A percentile compares a stretch with the other conserved stretches of the same genome.
These are phyloP conservation scores for Platyscapa corneri DNA, from an alignment of 1,140 invertebrate genomes.

Conservation along the genomic window DNA sequence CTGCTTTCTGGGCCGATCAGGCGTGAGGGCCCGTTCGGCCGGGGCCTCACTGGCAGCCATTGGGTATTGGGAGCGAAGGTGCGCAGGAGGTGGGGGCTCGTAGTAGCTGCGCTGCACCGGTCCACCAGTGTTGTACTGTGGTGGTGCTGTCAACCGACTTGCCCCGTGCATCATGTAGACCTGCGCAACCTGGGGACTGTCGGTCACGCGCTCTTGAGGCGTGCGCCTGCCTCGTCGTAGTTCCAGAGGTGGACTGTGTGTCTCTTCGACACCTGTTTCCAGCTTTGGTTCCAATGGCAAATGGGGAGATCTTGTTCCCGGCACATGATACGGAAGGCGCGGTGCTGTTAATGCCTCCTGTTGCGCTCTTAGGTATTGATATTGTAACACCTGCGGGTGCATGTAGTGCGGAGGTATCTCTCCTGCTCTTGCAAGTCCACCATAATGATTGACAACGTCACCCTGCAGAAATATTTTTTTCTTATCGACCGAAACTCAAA, in stretches of 20 bases:
- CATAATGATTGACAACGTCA: slow-evolving; percentile 75
- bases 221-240: slow-evolving; percentile 78
- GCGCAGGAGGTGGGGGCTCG: slow-evolving; percentile 79
- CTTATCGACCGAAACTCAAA: neutral
- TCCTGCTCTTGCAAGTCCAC: slow-evolving; percentile 61
- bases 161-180: slow-evolving; percentile 78
- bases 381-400: slow-evolving; percentile 80
- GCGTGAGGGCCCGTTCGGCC: slow-evolving; percentile 72
- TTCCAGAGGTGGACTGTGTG: slow-evolving; percentile 84
- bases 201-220: slow-evolving; percentile 84
- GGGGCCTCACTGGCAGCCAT: slow-evolving; percentile 74
- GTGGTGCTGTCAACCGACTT: slow-evolving; percentile 60
- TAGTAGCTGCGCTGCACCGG: slow-evolving; percentile 71
- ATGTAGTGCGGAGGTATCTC: slow-evolving; percentile 76
- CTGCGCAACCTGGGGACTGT: slow-evolving; percentile 83
- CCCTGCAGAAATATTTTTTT: slow-evolving; percentile 74
- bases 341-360: slow-evolving; percentile 77
- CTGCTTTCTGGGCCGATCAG: slow-evolving; percentile 75
- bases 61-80: slow-evolving; percentile 73
- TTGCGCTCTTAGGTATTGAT: slow-evolving; percentile 82
- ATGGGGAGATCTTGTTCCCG: slow-evolving; percentile 69
- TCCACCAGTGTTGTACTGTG: slow-evolving; percentile 65
- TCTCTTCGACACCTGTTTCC: slow-evolving; percentile 76
- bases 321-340: slow-evolving; percentile 70
- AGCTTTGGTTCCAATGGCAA: slow-evolving; percentile 70